Evolutionary conservation across 2,888 invertebrate species (phyloP), one percentile per base, ranked within the genome.

Genomic region (Chymomyza caudatula): DNA sequence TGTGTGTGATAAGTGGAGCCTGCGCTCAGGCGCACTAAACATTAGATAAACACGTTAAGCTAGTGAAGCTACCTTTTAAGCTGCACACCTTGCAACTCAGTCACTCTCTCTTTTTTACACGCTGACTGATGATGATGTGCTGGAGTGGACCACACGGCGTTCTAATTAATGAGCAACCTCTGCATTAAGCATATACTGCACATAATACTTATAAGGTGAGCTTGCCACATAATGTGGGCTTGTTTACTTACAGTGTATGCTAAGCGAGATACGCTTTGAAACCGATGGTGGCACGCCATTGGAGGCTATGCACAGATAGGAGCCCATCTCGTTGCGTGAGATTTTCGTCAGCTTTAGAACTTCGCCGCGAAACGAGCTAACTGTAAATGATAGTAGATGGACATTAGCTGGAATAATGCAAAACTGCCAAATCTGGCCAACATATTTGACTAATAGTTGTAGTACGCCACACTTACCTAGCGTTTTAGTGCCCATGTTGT

Each of bases 241-340:
- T 37, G 29, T 56, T 23, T 91, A 95, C 97, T 95, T 92, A 97
- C 97, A 97, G 90, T 96, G 95, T 78, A 97, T 96, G 92, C 94
- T 95, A 87, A 97, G 94, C 89, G 94, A 94, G 87, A 97, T 96
- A 88, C 96, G 93, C 91, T 97, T 97, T 92, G 96, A 96, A 84
- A 97, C 95, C 60, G 96, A 94, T 56, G 97, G 97, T 49, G 96
- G 96, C 54, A 97, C 94, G 25, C 96, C 95, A 86, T 97, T 97
- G 80, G 95, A 94, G 51, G 97, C 97, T 78, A 97, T 96, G 91
- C 97, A 97, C 82, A 96, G 92, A 91, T 97, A 97, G 70, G 95
- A 94, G 15, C 97, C 96, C 96, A 97, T 97, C 89, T 97, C 96
- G 52, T 95, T 94, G 69, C 97, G 93, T 64, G 95, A 94, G 89